Conservation (phyloP, 2,113 vertebrate species). For the Hydropotes inermis region DNA sequence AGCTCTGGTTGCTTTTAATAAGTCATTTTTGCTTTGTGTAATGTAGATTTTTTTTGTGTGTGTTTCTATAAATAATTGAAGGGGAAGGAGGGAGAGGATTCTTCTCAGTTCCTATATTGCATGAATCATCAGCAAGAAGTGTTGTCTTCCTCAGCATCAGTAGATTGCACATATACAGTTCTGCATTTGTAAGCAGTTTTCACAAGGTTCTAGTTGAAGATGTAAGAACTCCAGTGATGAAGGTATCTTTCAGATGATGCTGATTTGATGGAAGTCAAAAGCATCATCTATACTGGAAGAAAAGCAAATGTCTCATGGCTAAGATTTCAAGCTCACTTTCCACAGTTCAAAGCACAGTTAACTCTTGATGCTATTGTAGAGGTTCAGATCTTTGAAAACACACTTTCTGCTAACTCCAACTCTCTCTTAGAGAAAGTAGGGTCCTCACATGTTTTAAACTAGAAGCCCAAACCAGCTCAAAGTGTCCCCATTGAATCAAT, state of each 20-base stretch:
- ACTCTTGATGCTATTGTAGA: not conserved
- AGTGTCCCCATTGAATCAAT: not conserved
- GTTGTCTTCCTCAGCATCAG: not conserved
- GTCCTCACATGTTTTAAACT: not conserved
- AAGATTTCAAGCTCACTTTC: not conserved
- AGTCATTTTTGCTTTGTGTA: not conserved
- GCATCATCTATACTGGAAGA: not conserved
- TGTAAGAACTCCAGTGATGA: not conserved
- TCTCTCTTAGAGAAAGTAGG: not conserved
- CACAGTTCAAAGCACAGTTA: not conserved
- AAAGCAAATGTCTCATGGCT: not conserved
- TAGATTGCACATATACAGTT: not conserved
- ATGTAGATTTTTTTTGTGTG: not conserved
- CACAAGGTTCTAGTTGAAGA: not conserved
- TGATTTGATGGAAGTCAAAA: not conserved
- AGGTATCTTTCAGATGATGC: not conserved
- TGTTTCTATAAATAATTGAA: constrained; percentile 38
- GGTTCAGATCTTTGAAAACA: not conserved
- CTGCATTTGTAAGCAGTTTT: constrained; percentile 12
- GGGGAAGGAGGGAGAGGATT: not conserved
- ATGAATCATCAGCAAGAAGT: not conserved
- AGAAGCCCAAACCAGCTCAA: not conserved
- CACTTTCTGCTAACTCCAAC: not conserved
- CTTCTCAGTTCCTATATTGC: not conserved
- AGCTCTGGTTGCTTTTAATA: not conserved